Conservation (phyloP, 2,113 vertebrate species). For the Sceloporus undulatus region DNA sequence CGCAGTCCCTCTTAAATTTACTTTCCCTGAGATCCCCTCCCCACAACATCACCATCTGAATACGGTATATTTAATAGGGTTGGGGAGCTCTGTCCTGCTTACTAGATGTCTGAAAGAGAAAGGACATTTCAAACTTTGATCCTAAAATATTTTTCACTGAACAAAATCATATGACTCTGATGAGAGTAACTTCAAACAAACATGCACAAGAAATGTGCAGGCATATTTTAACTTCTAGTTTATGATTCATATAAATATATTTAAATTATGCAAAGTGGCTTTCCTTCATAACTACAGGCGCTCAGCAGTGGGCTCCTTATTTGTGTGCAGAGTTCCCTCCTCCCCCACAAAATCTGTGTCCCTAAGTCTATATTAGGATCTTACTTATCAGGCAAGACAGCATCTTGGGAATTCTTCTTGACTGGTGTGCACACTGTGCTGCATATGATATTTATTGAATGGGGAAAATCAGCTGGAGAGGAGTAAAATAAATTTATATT, state of each 20-base stretch:
- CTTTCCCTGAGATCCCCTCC: background rate
- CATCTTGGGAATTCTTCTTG: too few species aligned
- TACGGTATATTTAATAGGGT: background rate
- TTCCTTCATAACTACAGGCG: background rate
- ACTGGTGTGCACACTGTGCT: too few species aligned
- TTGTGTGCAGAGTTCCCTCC: background rate
- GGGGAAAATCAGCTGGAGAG: too few species aligned
- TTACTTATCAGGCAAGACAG: too few species aligned
- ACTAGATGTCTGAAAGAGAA: background rate
- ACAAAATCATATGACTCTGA: background rate
- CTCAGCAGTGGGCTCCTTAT: background rate
- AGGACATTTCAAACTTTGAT: background rate
- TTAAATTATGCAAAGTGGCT: too few species aligned
- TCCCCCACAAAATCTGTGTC: background rate
- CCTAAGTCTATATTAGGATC: background rate
- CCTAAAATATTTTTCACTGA: background rate
- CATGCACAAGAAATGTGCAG: too few species aligned
- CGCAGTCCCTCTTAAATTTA: too few species aligned
- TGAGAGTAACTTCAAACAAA: background rate
- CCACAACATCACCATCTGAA: background rate
- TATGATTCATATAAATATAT: background rate
- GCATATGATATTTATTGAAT: too few species aligned
- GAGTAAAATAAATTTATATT: too few species aligned
- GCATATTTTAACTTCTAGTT: conserved; percentile 4
- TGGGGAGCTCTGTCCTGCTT: background rate